Evolutionary conservation across 2,113 vertebrate genomes (phyloP), one percentile per base, ranked within the genome.

Genomic region (Phaethon lepturus): DNA sequence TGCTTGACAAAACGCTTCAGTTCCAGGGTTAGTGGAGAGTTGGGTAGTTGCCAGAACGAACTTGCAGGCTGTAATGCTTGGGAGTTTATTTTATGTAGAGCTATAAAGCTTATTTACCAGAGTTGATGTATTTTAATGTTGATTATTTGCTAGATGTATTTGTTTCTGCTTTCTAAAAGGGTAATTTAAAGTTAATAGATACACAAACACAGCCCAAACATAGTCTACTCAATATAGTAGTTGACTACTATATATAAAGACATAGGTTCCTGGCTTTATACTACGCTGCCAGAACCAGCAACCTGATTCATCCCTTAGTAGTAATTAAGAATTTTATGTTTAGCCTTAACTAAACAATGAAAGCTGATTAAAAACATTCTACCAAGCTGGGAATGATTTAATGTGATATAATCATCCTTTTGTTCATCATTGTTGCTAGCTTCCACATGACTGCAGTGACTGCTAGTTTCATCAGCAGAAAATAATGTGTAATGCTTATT

Each of bases 281-380:
- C n/a, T 56, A 8, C 7, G 2, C 31, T 89, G 29, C 28, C 23
- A 89, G 60, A 71, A 90, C 26, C 42, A 80, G 55, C 83, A 95
- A 75, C 19, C 73, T 92, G 73, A 93, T 95, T 95, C 95, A 85
- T 95, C 74, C 73, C 50, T 33, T 86, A 80, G 62, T 71, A 81
- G 67, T 88, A 89, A 94, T 92, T 80, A 84, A 66, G 68, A 67
- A 68, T 68, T 87, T 94, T 81, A 71, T 93, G 92, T 83, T 96
- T 86, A 92, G 23, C 63, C 52, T 91, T 75, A 79, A 55, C 74
- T 95, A 67, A 95, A 93, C 86, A 73, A 55, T 94, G 90, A 91
- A 75, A 89, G 78, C 81, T 91, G 91, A 91, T 94, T 93, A 42
- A 91, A 96, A 91, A 75, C 40, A 59, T 96, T 96, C 80, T 74